A percentile compares a stretch with the other conserved stretches of the same genome.
Evolutionary conservation across 2,888 invertebrate genomes (phyloP).

Genomic region (Apotomis capreana): DNA sequence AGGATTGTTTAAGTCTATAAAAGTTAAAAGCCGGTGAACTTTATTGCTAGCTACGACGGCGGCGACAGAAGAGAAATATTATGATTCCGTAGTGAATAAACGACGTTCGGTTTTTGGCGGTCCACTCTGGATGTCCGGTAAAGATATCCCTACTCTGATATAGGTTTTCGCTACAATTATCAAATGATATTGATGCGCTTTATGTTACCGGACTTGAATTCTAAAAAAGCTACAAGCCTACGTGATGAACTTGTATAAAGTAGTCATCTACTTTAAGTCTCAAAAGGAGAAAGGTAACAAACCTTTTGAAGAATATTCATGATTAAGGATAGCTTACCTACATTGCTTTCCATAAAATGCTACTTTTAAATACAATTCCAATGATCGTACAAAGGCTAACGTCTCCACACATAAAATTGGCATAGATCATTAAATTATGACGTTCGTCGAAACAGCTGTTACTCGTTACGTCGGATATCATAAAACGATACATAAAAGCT

Average conservation of each 20-base stretch:
- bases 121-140: not conserved
- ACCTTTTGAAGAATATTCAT: too few relatives aligned
- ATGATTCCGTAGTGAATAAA: constrained; percentile 32
- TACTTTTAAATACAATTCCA: constrained; percentile 8
- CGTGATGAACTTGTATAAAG: too few relatives aligned
- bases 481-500: constrained; percentile 74
- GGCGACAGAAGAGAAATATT: constrained; percentile 39
- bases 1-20: constrained; percentile 38
- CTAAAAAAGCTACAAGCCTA: too few relatives aligned
- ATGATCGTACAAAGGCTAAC: constrained; percentile 5
- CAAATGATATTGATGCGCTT: too few relatives aligned
- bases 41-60: constrained; percentile 29
- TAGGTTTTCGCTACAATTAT: too few relatives aligned
- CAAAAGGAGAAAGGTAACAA: too few relatives aligned
- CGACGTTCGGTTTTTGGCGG: constrained; percentile 6
- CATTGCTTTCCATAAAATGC: not conserved
- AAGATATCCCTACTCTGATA: not conserved
- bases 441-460: constrained; percentile 67
- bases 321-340: too few relatives aligned
- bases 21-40: constrained; percentile 35
- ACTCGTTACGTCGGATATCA: constrained; percentile 70
- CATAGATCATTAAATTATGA: constrained; percentile 64
- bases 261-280: too few relatives aligned
- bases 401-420: constrained; percentile 41
- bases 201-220: too few relatives aligned